Conservation (phyloP, 2,113 vertebrate species). For the Gasterosteus aculeatus region DNA sequence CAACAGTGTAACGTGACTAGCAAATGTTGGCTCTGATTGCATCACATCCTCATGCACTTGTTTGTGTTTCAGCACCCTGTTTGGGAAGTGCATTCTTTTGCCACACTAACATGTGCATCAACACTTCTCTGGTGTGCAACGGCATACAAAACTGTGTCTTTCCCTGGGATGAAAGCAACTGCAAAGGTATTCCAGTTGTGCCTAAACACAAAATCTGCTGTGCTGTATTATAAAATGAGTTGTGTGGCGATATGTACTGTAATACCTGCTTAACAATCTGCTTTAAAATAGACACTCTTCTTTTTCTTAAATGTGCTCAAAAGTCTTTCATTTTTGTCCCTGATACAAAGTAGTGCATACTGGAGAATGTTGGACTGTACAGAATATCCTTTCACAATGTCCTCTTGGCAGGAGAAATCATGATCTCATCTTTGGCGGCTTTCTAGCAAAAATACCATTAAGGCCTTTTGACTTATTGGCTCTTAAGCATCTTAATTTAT, state of each 20-base stretch:
- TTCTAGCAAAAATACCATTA: slow-evolving; percentile 26
- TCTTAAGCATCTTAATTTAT: slow-evolving; percentile 6
- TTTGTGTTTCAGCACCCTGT: slow-evolving; percentile 88
- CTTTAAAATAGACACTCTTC: not conserved
- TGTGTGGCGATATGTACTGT: slow-evolving; percentile 6
- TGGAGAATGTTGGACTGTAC: not conserved
- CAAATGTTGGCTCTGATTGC: not conserved
- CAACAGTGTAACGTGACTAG: too few species aligned
- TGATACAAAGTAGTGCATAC: not conserved
- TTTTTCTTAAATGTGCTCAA: not conserved
- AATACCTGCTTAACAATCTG: slow-evolving; percentile 17
- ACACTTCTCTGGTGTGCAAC: slow-evolving; percentile 95
- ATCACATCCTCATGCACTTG: slow-evolving; percentile 2
- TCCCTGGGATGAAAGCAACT: slow-evolving; percentile 97
- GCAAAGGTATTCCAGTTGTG: slow-evolving; percentile 84
- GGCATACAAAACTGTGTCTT: slow-evolving; percentile 97
- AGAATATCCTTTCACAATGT: not conserved
- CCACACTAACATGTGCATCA: slow-evolving; percentile 99
- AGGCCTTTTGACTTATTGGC: slow-evolving; percentile 15
- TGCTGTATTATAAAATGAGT: not conserved
- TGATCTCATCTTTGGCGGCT: slow-evolving; percentile 7
- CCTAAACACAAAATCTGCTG: not conserved
- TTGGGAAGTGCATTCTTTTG: slow-evolving; percentile 89
- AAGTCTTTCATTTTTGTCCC: not conserved
- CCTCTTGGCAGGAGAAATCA: slow-evolving; percentile 15